Conservation (phyloP, 92 coral and sea anemone genomes). For the Paramuricea clavata region DNA sequence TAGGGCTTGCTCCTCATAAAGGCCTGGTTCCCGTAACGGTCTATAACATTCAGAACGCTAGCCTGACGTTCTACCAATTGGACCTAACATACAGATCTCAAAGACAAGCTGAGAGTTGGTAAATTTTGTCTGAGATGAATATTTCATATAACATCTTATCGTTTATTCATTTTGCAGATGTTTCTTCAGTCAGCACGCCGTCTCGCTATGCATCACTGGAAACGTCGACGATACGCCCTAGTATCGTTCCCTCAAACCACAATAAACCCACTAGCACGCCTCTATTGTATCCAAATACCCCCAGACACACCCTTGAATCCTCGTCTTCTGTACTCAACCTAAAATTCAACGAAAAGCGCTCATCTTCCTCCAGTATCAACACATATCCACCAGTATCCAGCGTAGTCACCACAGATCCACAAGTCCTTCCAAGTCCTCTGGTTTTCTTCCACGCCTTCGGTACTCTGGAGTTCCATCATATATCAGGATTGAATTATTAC, state of each 20-base stretch:
- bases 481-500: slow-evolving; percentile 33
- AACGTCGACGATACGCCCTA: neutral
- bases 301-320: neutral
- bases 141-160: neutral
- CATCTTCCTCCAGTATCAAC: neutral
- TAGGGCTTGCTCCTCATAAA: too few species aligned
- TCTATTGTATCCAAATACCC: neutral
- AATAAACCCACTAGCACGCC: neutral
- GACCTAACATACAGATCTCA: too few species aligned
- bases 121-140: neutral
- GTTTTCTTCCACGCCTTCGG: slow-evolving; percentile 38
- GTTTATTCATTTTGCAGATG: neutral
- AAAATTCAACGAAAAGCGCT: neutral
- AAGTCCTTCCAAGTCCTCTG: neutral
- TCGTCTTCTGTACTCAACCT: neutral
- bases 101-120: neutral
- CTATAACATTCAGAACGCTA: neutral
- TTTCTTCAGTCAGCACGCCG: neutral
- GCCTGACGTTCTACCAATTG: neutral
- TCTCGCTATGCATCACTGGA: neutral
- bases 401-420: neutral
- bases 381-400: neutral
- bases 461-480: slow-evolving; percentile 35
- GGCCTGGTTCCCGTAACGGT: too few species aligned
- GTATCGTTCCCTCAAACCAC: neutral